phyloP scores from a whole-genome alignment of 2,797 vertebrate species.

The Phrynocephalus vlangalii region DNA sequence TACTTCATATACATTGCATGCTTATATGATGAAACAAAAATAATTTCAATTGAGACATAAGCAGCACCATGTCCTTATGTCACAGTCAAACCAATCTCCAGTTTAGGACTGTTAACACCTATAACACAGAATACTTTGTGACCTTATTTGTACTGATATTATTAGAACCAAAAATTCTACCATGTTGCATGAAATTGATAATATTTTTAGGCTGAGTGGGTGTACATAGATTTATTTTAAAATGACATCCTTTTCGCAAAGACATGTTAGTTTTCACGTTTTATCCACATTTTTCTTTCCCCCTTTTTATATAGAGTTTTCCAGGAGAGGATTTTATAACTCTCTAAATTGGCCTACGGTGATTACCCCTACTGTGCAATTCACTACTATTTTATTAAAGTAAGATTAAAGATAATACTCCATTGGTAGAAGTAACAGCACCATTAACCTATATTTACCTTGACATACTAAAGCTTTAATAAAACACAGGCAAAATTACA shows the following conservation, averaged over 20 bases:
- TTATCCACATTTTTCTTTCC: constrained; percentile 72
- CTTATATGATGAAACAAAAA: background rate
- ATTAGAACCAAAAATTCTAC: background rate
- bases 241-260: constrained; percentile 6
- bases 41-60: background rate
- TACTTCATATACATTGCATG: background rate
- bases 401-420: constrained; percentile 83
- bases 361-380: constrained; percentile 78
- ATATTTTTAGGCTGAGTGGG: background rate
- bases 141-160: background rate
- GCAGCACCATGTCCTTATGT: background rate
- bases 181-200: background rate
- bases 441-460: constrained; percentile 85
- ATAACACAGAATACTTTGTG: background rate
- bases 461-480: constrained; percentile 83
- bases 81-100: background rate
- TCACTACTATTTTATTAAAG: constrained; percentile 81
- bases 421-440: constrained; percentile 75
- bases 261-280: constrained; percentile 55
- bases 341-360: constrained; percentile 75
- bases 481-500: constrained; percentile 79
- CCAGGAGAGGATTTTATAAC: constrained; percentile 72
- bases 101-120: background rate
- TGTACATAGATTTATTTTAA: background rate
- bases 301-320: constrained; percentile 69